Percentiles rank a stretch among this genome's conserved stretches.
Conservation (phyloP, 1,140 invertebrate species). For the Drosophila rufa region DNA sequence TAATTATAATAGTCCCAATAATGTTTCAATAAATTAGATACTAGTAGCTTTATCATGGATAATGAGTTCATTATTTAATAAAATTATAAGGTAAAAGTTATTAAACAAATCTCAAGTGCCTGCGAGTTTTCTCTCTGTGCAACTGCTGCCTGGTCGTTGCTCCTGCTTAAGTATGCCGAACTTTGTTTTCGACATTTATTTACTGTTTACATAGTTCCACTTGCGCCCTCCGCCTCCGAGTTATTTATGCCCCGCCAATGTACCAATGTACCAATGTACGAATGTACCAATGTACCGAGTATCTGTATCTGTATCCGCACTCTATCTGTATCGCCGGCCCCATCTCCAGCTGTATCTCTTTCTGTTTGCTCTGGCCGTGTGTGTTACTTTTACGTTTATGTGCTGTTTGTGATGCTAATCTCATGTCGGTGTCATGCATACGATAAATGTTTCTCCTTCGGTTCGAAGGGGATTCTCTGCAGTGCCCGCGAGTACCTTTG, state of each 20-base stretch:
- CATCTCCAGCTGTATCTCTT: conserved; percentile 37
- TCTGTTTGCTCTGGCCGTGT: conserved; percentile 45
- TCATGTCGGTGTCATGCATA: conserved; percentile 78
- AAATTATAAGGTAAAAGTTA: too few relatives aligned
- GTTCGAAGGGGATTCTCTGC: background rate
- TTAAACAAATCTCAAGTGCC: background rate
- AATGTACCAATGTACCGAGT: conserved; percentile 13
- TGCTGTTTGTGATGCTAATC: conserved; percentile 83
- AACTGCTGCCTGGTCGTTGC: conserved; percentile 54
- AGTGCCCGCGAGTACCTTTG: conserved; percentile 18
- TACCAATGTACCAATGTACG: conserved; percentile 23
- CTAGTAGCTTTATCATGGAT: too few relatives aligned
- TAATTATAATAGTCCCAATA: too few relatives aligned
- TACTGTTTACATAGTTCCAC: conserved; percentile 72
- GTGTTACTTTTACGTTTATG: conserved; percentile 82
- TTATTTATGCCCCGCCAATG: conserved; percentile 52
- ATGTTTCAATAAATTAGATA: too few relatives aligned
- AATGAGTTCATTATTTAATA: too few relatives aligned
- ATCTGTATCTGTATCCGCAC: conserved; percentile 33
- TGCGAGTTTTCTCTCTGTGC: background rate
- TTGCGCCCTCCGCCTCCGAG: conserved; percentile 24
- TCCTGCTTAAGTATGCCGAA: conserved; percentile 68
- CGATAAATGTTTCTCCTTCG: conserved; percentile 66
- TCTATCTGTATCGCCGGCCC: conserved; percentile 29
- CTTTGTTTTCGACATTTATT: conserved; percentile 65